Evolutionary conservation across 2,888 invertebrate species (phyloP), one percentile per base, ranked within the genome.

Genomic region (Stegana nigrithorax): DNA sequence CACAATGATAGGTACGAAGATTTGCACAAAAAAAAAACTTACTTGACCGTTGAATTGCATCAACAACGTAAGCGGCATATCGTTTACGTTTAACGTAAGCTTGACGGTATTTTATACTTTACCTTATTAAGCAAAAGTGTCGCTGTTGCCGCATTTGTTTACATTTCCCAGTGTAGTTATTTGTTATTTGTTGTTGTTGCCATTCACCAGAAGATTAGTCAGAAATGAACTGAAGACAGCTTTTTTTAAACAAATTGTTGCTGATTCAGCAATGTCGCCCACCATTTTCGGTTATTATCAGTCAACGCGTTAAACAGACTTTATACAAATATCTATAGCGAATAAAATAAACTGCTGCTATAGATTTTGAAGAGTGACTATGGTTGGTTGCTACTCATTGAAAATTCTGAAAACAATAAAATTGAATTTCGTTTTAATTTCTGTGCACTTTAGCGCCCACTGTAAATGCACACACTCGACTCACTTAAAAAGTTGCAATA

Each of bases 351-450:
- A n/a, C n/a, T n/a, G n/a, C n/a, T n/a, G n/a, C n/a, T n/a, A n/a
- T n/a, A n/a, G n/a, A n/a, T n/a, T n/a, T n/a, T n/a, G n/a, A n/a
- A n/a, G n/a, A n/a, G n/a, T n/a, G n/a, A n/a, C n/a, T n/a, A n/a
- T n/a, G n/a, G n/a, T n/a, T n/a, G n/a, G n/a, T n/a, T 25, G 26
- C 50, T 23, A 25, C 50, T 50, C 50, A 50, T 50, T 50, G 12
- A 21, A 21, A 50, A 50, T 50, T 50, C 26, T 23, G 17, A 50
- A 25, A 23, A 50, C 25, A 27, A 42, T 63, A n/a, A 60, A 65
- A 62, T 66, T 64, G 39, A 64, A 61, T 68, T 67, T 67, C 27
- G 25, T 53, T 55, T 62, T 60, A 51, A 65, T 69, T 70, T 66
- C 45, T 64, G 65, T 71, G 63, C 66, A 56, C 55, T 65, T 67